Evolutionary conservation across 2,888 invertebrate genomes (phyloP).

Genomic region (Sisyra nigra): DNA sequence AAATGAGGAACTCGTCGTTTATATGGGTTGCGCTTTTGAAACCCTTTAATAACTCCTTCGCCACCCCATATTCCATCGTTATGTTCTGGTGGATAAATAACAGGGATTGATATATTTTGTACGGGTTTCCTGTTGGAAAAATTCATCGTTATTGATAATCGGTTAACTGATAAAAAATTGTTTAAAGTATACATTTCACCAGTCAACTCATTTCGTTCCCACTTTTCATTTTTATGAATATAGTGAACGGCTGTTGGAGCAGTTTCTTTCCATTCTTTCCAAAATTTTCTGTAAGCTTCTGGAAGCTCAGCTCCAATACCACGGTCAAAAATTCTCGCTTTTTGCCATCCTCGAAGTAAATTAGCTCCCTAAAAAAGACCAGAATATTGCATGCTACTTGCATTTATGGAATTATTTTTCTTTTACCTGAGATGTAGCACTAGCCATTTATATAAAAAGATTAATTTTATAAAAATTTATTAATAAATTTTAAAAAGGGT

Average conservation of each 20-base stretch:
- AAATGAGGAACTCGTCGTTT: constrained; percentile 60
- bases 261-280: constrained; percentile 63
- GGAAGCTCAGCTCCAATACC: constrained; percentile 57
- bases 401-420: background rate
- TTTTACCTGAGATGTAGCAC: constrained; percentile 24
- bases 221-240: constrained; percentile 55
- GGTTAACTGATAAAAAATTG: background rate
- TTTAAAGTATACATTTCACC: constrained; percentile 42
- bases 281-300: constrained; percentile 71
- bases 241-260: constrained; percentile 47
- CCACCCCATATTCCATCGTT: constrained; percentile 91
- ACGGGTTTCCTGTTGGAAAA: constrained; percentile 35
- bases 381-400: background rate
- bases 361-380: constrained; percentile 8
- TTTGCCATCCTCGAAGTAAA: constrained; percentile 28
- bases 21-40: constrained; percentile 42
- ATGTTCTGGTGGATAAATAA: constrained; percentile 63
- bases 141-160: too few species aligned
- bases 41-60: constrained; percentile 84
- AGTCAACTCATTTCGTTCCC: constrained; percentile 53
- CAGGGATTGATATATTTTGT: constrained; percentile 59
- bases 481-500: background rate
- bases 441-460: constrained; percentile 18
- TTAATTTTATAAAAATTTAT: background rate
- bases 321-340: constrained; percentile 35